Evolutionary conservation across 2,888 invertebrate genomes (phyloP).

Genomic region (Gortyna flavago): DNA sequence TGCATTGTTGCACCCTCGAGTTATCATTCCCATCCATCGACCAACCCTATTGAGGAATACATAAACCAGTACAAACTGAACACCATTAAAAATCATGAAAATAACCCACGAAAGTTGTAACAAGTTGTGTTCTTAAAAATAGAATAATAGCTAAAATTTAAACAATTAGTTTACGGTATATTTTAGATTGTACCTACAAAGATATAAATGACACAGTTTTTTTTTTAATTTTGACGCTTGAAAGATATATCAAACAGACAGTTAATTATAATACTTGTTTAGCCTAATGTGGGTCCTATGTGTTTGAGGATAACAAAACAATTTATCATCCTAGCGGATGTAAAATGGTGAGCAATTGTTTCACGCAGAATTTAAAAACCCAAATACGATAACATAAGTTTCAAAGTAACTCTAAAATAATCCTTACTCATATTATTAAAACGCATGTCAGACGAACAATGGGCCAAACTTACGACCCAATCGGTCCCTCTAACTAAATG

Average conservation of each 20-base stretch:
- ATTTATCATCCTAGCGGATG: not conserved
- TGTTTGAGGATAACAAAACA: not conserved
- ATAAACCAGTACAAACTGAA: not conserved
- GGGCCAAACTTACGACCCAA: no score
- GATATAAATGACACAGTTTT: not conserved
- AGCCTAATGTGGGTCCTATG: not conserved
- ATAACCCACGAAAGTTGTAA: not conserved
- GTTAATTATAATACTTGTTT: not conserved
- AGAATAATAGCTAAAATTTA: not conserved
- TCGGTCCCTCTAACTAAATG: no score
- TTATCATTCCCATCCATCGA: not conserved
- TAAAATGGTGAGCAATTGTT: not conserved
- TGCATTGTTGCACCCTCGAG: not conserved
- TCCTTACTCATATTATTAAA: not conserved
- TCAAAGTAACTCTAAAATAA: not conserved
- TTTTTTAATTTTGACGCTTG: not conserved
- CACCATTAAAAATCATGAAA: not conserved
- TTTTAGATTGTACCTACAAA: not conserved
- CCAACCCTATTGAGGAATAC: not conserved
- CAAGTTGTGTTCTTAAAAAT: no score
- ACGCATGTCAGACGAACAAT: no score
- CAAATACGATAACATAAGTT: not conserved
- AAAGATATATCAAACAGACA: not conserved
- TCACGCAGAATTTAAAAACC: not conserved
- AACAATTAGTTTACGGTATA: not conserved